phyloP scores from a whole-genome alignment of 2,888 invertebrate species.

The Eledona agricola region DNA sequence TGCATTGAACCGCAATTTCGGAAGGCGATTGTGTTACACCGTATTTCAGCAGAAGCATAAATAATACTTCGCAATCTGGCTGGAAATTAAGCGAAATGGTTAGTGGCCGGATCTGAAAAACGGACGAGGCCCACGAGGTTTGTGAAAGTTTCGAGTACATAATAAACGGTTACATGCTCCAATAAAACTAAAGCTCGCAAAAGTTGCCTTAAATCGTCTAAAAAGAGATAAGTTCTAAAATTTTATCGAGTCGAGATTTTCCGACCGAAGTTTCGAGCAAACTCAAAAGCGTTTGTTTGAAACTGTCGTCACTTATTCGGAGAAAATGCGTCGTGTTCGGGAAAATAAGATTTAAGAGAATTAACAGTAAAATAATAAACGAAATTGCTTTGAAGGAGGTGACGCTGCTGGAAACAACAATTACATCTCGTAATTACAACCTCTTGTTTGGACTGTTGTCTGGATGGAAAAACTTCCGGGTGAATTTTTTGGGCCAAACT shows the following conservation, averaged over 20 bases:
- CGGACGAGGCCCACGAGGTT: not conserved
- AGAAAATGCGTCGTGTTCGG: constrained; percentile 1
- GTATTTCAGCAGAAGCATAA: constrained; percentile 15
- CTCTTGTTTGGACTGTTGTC: too few species aligned
- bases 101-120: not conserved
- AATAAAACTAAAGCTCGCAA: constrained; percentile 14
- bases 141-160: constrained; percentile 5
- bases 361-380: constrained; percentile 20
- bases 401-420: constrained; percentile 3
- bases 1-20: constrained; percentile 25
- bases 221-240: constrained; percentile 17
- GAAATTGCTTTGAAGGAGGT: constrained; percentile 6
- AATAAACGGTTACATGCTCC: constrained; percentile 10
- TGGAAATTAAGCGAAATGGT: too few species aligned
- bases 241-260: constrained; percentile 20
- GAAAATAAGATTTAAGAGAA: constrained; percentile 12
- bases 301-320: constrained; percentile 19
- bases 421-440: constrained; percentile 4
- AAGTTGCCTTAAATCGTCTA: constrained; percentile 11
- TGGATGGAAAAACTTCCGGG: too few species aligned
- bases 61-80: too few species aligned
- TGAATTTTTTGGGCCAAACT: too few species aligned
- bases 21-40: constrained; percentile 20
- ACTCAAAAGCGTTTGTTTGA: constrained; percentile 15
- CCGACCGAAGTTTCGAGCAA: constrained; percentile 7